phyloP scores from a whole-genome alignment of 2,797 vertebrate species.

The Schizothorax lantsangensis region DNA sequence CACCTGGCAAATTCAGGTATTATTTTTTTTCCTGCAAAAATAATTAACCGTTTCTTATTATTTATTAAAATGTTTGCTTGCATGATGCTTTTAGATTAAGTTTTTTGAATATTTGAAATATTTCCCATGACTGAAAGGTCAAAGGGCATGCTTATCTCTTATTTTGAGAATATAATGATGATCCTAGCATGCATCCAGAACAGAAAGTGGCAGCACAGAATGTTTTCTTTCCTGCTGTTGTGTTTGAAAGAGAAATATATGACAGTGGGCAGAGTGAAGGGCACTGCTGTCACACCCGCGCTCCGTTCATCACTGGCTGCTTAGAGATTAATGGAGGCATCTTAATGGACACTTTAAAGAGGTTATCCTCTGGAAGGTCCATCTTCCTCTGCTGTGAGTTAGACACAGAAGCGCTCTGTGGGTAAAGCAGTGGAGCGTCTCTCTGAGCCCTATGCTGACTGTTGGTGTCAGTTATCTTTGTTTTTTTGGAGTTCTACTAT shows the following conservation, averaged over 20 bases:
- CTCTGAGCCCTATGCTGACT: constrained; percentile 31
- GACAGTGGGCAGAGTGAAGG: constrained; percentile 47
- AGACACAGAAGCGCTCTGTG: neutral
- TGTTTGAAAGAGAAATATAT: constrained; percentile 54
- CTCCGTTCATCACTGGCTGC: constrained; percentile 58
- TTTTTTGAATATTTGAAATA: neutral
- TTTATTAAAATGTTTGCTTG: neutral
- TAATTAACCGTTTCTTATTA: neutral
- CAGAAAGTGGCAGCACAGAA: constrained; percentile 43
- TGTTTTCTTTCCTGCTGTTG: constrained; percentile 23
- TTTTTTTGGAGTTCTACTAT: constrained; percentile 17
- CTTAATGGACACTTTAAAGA: constrained; percentile 54
- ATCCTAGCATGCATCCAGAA: constrained; percentile 10
- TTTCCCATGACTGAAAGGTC: neutral
- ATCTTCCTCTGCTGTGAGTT: constrained; percentile 11
- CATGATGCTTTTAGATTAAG: neutral
- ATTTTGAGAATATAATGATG: neutral
- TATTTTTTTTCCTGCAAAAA: neutral
- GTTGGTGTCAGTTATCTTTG: constrained; percentile 28
- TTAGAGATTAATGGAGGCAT: constrained; percentile 59
- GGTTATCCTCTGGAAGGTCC: constrained; percentile 33
- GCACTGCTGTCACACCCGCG: constrained; percentile 45
- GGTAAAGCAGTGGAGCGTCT: neutral
- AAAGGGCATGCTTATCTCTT: neutral
- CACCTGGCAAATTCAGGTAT: neutral